A percentile compares a stretch with the other conserved stretches of the same genome.
Evolutionary conservation across 2,113 vertebrate species (phyloP).

Genomic region (Lepisosteus oculatus): DNA sequence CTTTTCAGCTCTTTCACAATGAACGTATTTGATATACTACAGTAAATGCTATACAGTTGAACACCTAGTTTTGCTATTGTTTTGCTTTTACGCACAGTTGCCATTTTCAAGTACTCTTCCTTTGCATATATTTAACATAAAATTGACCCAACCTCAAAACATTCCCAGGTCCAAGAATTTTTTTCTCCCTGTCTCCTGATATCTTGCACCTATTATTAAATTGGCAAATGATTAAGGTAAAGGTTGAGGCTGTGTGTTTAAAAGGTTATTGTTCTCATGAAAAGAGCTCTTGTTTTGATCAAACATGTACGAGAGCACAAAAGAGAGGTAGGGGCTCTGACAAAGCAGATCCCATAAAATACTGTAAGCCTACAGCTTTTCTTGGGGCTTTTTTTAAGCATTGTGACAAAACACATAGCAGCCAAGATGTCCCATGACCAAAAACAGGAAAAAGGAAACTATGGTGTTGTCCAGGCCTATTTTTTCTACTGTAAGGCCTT

Average conservation of each 20-base stretch:
- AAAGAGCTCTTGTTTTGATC: not conserved
- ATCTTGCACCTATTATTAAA: not conserved
- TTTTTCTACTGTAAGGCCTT: conserved; percentile 12
- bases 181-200: not conserved
- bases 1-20: no score
- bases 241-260: not conserved
- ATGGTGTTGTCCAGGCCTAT: conserved; percentile 14
- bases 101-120: no score
- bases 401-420: not conserved
- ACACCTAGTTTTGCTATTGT: no score
- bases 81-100: no score
- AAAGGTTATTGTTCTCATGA: not conserved
- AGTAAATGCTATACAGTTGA: no score
- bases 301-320: conserved; percentile 14
- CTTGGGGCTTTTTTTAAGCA: not conserved
- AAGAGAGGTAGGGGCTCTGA: not conserved
- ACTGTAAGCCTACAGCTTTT: not conserved
- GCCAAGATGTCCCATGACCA: conserved; percentile 1
- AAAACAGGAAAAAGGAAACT: conserved; percentile 36
- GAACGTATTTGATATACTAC: no score
- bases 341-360: not conserved
- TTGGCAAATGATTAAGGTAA: not conserved
- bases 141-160: no score
- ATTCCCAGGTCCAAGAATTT: not conserved
- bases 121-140: no score